These are phyloP conservation scores for Mythimna ferrago DNA, from an alignment of 2,888 invertebrate species.

Conservation along the genomic window DNA sequence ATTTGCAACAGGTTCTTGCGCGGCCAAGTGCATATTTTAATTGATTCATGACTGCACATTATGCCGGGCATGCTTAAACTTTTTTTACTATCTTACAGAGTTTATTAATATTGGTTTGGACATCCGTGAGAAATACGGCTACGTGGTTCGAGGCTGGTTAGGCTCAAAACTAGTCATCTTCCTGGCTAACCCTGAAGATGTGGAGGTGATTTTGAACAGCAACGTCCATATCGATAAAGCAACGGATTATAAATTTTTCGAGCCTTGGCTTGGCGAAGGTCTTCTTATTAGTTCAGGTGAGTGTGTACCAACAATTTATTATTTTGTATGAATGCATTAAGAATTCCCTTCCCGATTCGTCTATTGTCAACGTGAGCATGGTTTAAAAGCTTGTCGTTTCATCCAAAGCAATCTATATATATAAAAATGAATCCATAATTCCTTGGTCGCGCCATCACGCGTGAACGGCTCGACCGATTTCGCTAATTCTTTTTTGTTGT, in stretches of 20 bases:
- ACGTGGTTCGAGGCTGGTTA: conserved; percentile 92
- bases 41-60: neutral
- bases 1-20: too few species aligned
- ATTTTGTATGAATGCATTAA: neutral
- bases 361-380: too few species aligned
- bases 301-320: neutral
- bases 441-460: too few species aligned
- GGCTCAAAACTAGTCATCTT: conserved; percentile 93
- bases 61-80: neutral
- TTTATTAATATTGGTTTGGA: conserved; percentile 88
- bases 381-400: too few species aligned
- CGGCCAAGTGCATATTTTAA: too few species aligned
- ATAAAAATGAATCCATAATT: too few species aligned
- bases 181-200: conserved; percentile 93
- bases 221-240: conserved; percentile 94
- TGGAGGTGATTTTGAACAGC: conserved; percentile 94
- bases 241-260: conserved; percentile 93
- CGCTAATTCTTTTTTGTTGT: too few species aligned
- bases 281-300: conserved; percentile 93
- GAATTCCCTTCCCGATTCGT: too few species aligned
- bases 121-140: conserved; percentile 88
- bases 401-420: too few species aligned
- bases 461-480: too few species aligned
- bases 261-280: conserved; percentile 95
- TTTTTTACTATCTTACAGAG: conserved; percentile 81